Evolutionary conservation across 2,113 vertebrate genomes (phyloP), one percentile per base, ranked within the genome.

Genomic region (Chaetodon trifascialis): DNA sequence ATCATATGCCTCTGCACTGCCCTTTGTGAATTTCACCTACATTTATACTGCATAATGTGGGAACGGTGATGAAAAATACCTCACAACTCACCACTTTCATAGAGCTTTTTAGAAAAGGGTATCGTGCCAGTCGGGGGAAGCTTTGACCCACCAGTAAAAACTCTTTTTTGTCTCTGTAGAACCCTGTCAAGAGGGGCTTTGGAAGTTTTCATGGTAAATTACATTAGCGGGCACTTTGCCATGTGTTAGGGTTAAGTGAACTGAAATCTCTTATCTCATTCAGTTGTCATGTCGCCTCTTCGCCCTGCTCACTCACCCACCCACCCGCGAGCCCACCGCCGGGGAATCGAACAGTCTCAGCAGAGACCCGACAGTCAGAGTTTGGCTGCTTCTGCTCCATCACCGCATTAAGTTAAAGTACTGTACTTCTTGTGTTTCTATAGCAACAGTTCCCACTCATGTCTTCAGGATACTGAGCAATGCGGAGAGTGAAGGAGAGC

Each of bases 401-500:
- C 85, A 80, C 66, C 79, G 74, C 84, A 87, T 86, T 90, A 75
- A 88, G 49, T 76, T 78, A 90, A 93, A 92, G 67, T 84, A 87
- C 84, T 90, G 90, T 92, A 88, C 74, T 91, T 67, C 85, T 80
- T 82, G 88, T 82, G 93, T 94, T 94, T 90, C 93, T 93, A 94
- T 93, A 88, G 93, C 93, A 93, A 94, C 93, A 73, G 87, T 89
- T 92, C 87, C 78, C 70, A 82, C 85, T 91, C 83, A 69, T 72
- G 25, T 92, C 90, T 94, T 89, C 66, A 75, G 91, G 87, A 90
- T 88, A 79, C 76, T 67, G 83, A 88, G 88, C 81, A 82, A 84
- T 87, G 81, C 60, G 7, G 81, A 59, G 56, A 62, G 16, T 54
- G 62, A 87, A 84, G 72, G 36, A 83, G 62, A 73, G 42, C 86